These are phyloP conservation scores for Heteronetta atricapilla DNA, from an alignment of 2,113 vertebrate genomes.

Conservation along the genomic window DNA sequence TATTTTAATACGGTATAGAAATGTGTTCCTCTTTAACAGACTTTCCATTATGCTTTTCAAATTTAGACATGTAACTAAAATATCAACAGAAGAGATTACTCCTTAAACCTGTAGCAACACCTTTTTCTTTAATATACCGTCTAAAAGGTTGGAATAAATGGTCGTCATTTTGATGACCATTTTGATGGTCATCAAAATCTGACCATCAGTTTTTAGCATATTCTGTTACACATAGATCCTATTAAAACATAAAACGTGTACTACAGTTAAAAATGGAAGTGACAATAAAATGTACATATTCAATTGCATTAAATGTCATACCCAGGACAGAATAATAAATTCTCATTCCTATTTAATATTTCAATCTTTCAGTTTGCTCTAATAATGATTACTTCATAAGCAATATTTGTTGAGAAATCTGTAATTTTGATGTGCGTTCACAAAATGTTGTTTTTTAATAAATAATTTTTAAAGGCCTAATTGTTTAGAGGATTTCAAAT, in stretches of 20 bases:
- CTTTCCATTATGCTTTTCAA: neutral
- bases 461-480: neutral
- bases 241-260: neutral
- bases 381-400: neutral
- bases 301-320: neutral
- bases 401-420: neutral
- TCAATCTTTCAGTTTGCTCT: neutral
- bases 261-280: neutral
- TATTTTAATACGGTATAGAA: neutral
- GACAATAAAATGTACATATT: neutral
- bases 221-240: neutral
- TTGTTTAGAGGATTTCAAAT: neutral
- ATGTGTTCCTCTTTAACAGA: neutral
- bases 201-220: neutral
- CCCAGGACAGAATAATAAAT: neutral
- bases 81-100: neutral
- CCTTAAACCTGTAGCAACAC: neutral
- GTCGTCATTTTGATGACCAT: too few relatives aligned
- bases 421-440: neutral
- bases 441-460: neutral
- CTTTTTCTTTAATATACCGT: neutral
- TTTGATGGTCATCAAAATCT: neutral
- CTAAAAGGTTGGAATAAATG: neutral
- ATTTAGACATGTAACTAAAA: neutral
- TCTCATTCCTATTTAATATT: neutral